Evolutionary conservation across 64 coral and sea anemone genomes (phyloP), one percentile per base, ranked within the genome.

Genomic region (Montipora cactus): DNA sequence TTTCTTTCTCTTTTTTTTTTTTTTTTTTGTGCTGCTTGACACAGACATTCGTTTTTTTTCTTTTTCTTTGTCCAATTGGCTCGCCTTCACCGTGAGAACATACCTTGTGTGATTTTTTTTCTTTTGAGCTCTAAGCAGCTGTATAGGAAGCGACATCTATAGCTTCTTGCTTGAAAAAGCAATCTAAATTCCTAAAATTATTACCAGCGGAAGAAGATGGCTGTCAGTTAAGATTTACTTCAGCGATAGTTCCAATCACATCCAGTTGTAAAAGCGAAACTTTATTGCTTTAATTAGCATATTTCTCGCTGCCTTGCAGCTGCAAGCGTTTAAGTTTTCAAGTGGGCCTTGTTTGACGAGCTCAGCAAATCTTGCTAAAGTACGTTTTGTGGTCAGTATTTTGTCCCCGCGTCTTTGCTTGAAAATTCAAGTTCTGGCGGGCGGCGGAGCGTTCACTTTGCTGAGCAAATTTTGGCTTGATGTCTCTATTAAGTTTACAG

Each of bases 161-260:
- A 37, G 47, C 12, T 44, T n/a, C 7, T 5, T 7, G 1, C 10
- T 11, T 21, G 1, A 72, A 72, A 71, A 20, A 66, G 8, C 47
- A 48, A 72, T 85, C n/a, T 46, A 12, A 47, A 5, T 51, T 68
- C 44, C 59, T 86, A 5, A 78, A 15, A 78, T 23, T 19, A 51
- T 86, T 71, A 71, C 16, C 44, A 15, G 10, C 62, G 47, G 66
- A 86, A 86, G 66, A 45, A 50, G 37, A 0, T 20, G 69, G 16
- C 19, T 86, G 45, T 86, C 82, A 71, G 53, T 21, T 49, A 70
- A 86, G 82, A 86, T 86, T 72, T 71, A 19, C 15, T 67, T 86
- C 21, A 2, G 64, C 19, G 82, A 50, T 72, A 71, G 46, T 2
- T 50, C 50, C 66, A 12, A 72, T 37, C 47, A 47, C 21, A 67